Evolutionary conservation across 2,113 vertebrate species (phyloP), one percentile per base, ranked within the genome.

Genomic region (Glaucomys volans): DNA sequence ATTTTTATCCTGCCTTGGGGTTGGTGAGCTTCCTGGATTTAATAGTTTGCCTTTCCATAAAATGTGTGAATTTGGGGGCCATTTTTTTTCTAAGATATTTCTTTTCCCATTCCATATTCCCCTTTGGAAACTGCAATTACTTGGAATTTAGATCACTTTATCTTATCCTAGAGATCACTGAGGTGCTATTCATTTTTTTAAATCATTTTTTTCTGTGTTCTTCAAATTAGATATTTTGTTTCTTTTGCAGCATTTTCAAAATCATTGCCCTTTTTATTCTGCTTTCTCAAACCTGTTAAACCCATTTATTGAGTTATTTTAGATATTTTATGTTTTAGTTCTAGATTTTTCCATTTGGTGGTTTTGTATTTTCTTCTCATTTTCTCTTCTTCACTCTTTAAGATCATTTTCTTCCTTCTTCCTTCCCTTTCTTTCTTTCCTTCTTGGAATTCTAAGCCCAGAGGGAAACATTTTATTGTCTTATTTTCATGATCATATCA

Each of bases 211-310:
- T 87, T 26, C 54, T 67, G 0, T 82, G 13, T 91, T 89, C 8
- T 71, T 84, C 17, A 66, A 66, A 77, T 72, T 24, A 8, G 26
- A 90, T 93, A 57, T 7, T 67, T 92, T 47, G 14, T 71, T 90
- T n/a, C n/a, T n/a, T n/a, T 90, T 93, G 18, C 52, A 90, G 18
- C 82, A 13, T 77, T 76, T 93, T 91, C 50, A 76, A 66, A 87
- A 67, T 64, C 32, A 50, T 50, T 59, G 8, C 35, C 24, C 35
- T 87, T 84, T 93, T 74, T 81, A 14, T 81, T 90, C 74, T 76
- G 2, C 47, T 72, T 5, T 87, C 40, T 90, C 37, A 84, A 42
- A 64, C 66, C 16, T 66, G 0, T 64, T 76, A 72, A 95, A 30
- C 52, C 52, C 22, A 37, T 69, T 62, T 50, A 87, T 11, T 91